Evolutionary conservation across 2,888 invertebrate species (phyloP).

Genomic region (Macrophya alboannulata): DNA sequence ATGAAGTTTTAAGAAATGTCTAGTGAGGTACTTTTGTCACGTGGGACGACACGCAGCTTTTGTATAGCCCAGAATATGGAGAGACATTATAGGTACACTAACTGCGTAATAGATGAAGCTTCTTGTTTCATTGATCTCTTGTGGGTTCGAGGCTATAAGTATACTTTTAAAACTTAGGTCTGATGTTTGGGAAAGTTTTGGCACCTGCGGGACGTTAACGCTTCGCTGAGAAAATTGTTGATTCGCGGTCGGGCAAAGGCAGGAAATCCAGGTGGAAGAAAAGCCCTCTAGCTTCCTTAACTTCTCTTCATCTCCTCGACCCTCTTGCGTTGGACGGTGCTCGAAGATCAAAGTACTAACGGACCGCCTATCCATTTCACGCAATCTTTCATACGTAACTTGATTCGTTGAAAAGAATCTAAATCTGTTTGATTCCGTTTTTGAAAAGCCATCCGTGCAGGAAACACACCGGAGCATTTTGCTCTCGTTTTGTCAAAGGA

Average conservation of each 20-base stretch:
- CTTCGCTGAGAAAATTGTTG: slow-evolving; percentile 42
- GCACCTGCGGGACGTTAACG: slow-evolving; percentile 51
- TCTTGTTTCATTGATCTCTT: slow-evolving; percentile 3
- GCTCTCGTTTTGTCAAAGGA: not conserved
- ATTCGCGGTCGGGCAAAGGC: slow-evolving; percentile 31
- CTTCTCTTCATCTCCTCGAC: slow-evolving; percentile 32
- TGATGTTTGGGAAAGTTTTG: slow-evolving; percentile 39
- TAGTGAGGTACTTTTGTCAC: not conserved
- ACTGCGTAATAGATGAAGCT: not conserved
- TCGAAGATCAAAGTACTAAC: slow-evolving; percentile 43
- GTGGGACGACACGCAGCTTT: not conserved
- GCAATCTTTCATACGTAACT: slow-evolving; percentile 43
- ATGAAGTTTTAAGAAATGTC: not conserved
- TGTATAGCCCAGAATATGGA: not conserved
- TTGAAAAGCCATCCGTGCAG: slow-evolving; percentile 4
- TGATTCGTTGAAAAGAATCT: slow-evolving; percentile 34
- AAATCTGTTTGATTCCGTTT: not conserved
- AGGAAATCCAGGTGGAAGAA: slow-evolving; percentile 53
- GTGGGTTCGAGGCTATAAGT: not conserved
- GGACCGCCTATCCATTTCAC: slow-evolving; percentile 44
- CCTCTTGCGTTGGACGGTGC: slow-evolving; percentile 10
- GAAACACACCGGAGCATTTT: slow-evolving; percentile 3
- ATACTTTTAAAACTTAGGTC: slow-evolving; percentile 3
- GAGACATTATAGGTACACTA: not conserved
- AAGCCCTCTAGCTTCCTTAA: slow-evolving; percentile 38